Conservation (phyloP, 2,113 vertebrate species). For the Caloenas nicobarica region DNA sequence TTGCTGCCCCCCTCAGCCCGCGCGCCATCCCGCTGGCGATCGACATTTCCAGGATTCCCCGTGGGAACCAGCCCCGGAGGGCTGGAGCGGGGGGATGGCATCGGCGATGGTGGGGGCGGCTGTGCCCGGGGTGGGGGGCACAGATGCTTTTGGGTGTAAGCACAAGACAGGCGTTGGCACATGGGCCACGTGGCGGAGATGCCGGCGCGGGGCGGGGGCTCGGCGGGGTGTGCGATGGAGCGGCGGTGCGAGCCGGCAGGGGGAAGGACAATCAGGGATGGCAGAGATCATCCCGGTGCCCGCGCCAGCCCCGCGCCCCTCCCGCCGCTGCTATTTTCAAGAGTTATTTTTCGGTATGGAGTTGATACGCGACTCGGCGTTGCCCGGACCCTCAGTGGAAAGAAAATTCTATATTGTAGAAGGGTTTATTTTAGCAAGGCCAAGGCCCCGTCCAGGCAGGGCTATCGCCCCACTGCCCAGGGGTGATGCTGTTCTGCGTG, state of each 20-base stretch:
- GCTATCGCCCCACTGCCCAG: neutral
- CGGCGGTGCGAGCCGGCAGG: accelerated
- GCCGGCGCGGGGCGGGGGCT: neutral
- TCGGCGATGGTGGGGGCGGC: neutral
- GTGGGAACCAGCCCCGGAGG: neutral
- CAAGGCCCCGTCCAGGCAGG: neutral
- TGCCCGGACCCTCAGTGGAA: neutral
- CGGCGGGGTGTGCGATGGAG: neutral
- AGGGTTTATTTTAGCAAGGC: neutral
- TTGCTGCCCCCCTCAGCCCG: neutral
- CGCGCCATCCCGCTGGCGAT: neutral
- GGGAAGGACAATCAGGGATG: slow-evolving; percentile 59
- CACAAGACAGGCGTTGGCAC: slow-evolving; percentile 40
- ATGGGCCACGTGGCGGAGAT: neutral
- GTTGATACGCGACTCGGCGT: neutral
- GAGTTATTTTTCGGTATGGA: slow-evolving; percentile 34
- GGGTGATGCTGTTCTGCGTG: neutral
- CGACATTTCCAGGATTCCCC: neutral
- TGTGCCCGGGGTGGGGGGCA: neutral
- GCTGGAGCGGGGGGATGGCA: neutral
- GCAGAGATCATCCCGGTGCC: neutral
- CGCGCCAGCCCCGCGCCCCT: neutral
- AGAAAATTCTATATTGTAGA: slow-evolving; percentile 23
- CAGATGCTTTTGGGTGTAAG: slow-evolving; percentile 43
- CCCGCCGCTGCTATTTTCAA: neutral